Base-by-base conservation (phyloP, 2,797 vertebrate genomes). In the Kryptolebias ocellatus region DNA sequence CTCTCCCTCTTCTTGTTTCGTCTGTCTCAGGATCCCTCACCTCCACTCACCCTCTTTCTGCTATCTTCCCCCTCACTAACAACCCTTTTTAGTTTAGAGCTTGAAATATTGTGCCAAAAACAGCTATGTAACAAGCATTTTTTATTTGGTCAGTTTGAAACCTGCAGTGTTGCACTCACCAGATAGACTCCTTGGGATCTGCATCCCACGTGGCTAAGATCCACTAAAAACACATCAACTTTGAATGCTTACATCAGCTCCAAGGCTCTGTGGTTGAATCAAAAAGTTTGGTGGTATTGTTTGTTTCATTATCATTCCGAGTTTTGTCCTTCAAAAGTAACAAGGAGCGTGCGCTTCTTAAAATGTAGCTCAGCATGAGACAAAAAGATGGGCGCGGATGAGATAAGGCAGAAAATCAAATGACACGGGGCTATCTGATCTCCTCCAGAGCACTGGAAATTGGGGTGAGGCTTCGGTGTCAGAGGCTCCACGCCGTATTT, bases 381-480 rank as follows among this genome's bases (percentile, higher is more conserved):
- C 90, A 90, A 90, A 90, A 90, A 91, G 89, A 93, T 91, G 89
- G 89, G 83, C 80, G 58, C 67, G 9, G 89, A 90, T 86, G 89
- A 90, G 90, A 90, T 91, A 91, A 90, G 90, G 88, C 81, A 75
- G 84, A 89, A 90, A 91, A 91, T 92, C 91, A 91, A 92, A 93
- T 89, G 91, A 90, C 90, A 90, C 80, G 57, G 79, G 87, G 91
- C 85, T 87, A 93, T 92, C 90, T 91, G 90, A 93, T 93, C 89
- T 89, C 81, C 89, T 90, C 86, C 81, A 66, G 85, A 91, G 89
- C 87, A 83, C 81, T 86, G 89, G 88, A 91, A 93, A 93, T 93
- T 91, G 90, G 90, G 91, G 91, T 92, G 90, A 93, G 81, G 75
- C 88, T 92, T 79, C 28, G 39, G 87, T 91, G 90, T 93, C 88